These are phyloP conservation scores for Thalassaphorura encarpata DNA, from an alignment of 1,140 invertebrate genomes.

Conservation along the genomic window DNA sequence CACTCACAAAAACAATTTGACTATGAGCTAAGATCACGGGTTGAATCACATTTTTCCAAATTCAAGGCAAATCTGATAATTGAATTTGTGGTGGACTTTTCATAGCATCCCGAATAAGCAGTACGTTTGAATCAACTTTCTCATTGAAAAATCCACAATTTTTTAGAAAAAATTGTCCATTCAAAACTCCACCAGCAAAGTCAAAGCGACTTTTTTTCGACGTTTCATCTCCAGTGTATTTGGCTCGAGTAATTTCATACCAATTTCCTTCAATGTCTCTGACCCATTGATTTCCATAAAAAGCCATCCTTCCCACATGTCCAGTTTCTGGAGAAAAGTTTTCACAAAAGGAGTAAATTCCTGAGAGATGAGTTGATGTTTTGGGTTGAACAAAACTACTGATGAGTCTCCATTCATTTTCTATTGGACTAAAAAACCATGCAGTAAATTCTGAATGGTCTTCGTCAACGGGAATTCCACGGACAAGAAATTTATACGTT, in stretches of 20 bases:
- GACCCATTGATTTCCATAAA: constrained; percentile 19
- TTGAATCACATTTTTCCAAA: no score
- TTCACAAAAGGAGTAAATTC: constrained; percentile 14
- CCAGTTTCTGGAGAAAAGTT: constrained; percentile 18
- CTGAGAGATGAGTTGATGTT: background rate
- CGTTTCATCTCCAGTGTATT: constrained; percentile 14
- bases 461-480: background rate
- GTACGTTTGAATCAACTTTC: background rate
- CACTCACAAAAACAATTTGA: no score
- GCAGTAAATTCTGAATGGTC: constrained; percentile 11
- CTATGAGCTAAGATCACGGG: no score
- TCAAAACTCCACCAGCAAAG: constrained; percentile 1
- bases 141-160: constrained; percentile 14
- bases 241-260: constrained; percentile 6
- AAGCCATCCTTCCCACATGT: background rate
- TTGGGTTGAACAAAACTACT: constrained; percentile 14
- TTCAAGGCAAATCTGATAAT: background rate
- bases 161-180: background rate
- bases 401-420: constrained; percentile 9
- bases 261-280: constrained; percentile 7
- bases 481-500: constrained; percentile 13
- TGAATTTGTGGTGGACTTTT: background rate
- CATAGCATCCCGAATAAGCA: background rate
- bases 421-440: constrained; percentile 2
- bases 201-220: background rate